phyloP scores from a whole-genome alignment of 2,888 invertebrate species.

The Galerucella calmariensis region DNA sequence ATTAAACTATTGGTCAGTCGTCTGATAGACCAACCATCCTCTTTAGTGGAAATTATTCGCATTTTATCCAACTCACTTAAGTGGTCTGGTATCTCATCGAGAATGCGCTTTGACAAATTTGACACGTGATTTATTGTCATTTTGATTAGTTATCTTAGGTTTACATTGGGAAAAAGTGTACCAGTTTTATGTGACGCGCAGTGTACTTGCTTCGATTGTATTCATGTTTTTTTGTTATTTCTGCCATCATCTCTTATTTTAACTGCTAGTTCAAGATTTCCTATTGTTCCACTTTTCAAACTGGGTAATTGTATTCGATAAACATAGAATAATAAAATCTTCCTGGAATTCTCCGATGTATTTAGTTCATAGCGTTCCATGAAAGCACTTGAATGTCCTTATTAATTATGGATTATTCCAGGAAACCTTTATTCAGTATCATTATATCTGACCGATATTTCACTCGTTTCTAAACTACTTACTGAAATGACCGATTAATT shows the following conservation, averaged over 20 bases:
- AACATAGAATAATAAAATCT: constrained; percentile 17
- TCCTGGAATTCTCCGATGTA: constrained; percentile 12
- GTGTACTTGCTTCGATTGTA: too few relatives aligned
- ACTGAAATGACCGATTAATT: background rate
- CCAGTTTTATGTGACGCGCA: too few relatives aligned
- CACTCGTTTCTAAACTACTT: background rate
- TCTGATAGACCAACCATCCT: too few relatives aligned
- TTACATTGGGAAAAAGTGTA: too few relatives aligned
- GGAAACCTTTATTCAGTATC: constrained; percentile 9
- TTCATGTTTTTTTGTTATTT: background rate
- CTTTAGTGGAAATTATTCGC: too few relatives aligned
- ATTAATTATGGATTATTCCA: constrained; percentile 15
- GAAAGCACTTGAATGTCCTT: constrained; percentile 14
- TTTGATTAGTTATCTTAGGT: too few relatives aligned
- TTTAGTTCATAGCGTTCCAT: constrained; percentile 7
- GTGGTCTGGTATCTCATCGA: too few relatives aligned
- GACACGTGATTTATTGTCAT: too few relatives aligned
- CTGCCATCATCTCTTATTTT: background rate
- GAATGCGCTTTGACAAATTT: too few relatives aligned
- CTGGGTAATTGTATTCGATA: constrained; percentile 14
- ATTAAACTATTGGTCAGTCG: too few relatives aligned
- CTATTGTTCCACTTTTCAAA: background rate
- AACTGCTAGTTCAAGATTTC: background rate
- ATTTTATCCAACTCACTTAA: too few relatives aligned
- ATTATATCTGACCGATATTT: constrained; percentile 18